These are phyloP conservation scores for Varanus komodoensis DNA, from an alignment of 2,113 vertebrate species.

Conservation along the genomic window DNA sequence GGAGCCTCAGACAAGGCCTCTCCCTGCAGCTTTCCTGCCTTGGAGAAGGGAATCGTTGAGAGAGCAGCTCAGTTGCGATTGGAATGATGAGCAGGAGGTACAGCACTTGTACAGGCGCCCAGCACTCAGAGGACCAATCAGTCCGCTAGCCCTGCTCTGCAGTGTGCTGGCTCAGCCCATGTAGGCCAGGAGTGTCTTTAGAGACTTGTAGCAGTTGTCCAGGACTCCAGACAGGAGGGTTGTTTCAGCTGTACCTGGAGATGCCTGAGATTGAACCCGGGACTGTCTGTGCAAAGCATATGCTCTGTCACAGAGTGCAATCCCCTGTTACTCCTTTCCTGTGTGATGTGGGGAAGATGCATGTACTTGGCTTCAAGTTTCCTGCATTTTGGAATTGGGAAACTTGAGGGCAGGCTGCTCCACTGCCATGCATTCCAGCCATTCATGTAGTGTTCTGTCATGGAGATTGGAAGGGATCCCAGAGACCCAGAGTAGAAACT, in stretches of 20 bases:
- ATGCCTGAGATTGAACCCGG: not conserved
- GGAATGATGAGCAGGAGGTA: too few relatives aligned
- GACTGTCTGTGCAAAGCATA: not conserved
- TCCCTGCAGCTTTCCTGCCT: too few relatives aligned
- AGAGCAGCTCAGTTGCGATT: too few relatives aligned
- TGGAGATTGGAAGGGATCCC: conserved; percentile 10
- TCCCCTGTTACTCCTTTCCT: not conserved
- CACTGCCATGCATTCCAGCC: not conserved
- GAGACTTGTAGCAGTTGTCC: not conserved
- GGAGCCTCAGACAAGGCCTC: too few relatives aligned
- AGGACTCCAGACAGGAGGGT: not conserved
- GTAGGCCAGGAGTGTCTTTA: not conserved
- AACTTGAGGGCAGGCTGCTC: not conserved
- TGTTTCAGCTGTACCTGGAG: too few relatives aligned
- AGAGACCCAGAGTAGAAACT: conserved; percentile 14
- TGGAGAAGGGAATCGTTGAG: too few relatives aligned
- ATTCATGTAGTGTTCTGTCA: not conserved
- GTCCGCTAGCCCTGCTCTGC: not conserved
- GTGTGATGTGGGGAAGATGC: too few relatives aligned
- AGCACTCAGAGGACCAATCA: too few relatives aligned
- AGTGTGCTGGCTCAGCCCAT: not conserved
- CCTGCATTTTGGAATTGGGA: conserved; percentile 5
- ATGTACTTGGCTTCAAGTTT: conserved; percentile 4
- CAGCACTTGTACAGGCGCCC: too few relatives aligned
- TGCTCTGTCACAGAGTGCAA: too few relatives aligned